phyloP scores from a whole-genome alignment of 2,797 vertebrate genomes.

The Urocyon cinereoargenteus region DNA sequence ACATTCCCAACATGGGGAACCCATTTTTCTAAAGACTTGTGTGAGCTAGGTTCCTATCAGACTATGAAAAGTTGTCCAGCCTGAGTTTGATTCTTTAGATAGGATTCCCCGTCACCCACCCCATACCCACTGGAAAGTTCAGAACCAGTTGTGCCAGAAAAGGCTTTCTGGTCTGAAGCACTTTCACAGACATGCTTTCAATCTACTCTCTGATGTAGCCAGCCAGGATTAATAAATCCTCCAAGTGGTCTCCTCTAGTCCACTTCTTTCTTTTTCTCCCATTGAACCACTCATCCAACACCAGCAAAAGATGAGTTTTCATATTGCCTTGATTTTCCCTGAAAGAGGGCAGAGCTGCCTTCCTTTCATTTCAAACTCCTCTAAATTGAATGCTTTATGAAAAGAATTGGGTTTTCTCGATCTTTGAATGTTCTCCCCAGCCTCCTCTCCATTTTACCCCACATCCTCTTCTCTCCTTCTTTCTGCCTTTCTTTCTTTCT shows the following conservation, averaged over 20 bases:
- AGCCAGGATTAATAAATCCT: slow-evolving; percentile 67
- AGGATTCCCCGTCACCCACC: not conserved
- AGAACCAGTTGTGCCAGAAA: not conserved
- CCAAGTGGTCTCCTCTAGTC: not conserved
- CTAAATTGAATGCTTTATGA: not conserved
- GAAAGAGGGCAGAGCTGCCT: slow-evolving; percentile 47
- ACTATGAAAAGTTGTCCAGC: slow-evolving; percentile 61
- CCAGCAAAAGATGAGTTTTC: slow-evolving; percentile 60
- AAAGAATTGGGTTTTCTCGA: slow-evolving; percentile 66
- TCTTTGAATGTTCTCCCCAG: slow-evolving; percentile 76
- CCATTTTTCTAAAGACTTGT: slow-evolving; percentile 28
- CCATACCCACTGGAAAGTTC: slow-evolving; percentile 56
- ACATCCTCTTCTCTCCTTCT: not conserved
- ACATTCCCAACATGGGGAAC: not conserved
- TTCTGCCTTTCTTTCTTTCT: slow-evolving; percentile 56
- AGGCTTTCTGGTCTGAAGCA: not conserved
- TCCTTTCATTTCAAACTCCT: slow-evolving; percentile 51
- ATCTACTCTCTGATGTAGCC: slow-evolving; percentile 43
- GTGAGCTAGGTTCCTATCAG: not conserved
- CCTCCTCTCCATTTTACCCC: not conserved
- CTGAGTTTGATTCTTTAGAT: not conserved
- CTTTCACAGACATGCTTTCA: slow-evolving; percentile 63
- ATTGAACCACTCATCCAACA: not conserved
- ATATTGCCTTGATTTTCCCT: slow-evolving; percentile 43
- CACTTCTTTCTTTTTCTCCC: not conserved